Conservation (phyloP, 2,888 invertebrate genomes). For the Ectemnius continuus region DNA sequence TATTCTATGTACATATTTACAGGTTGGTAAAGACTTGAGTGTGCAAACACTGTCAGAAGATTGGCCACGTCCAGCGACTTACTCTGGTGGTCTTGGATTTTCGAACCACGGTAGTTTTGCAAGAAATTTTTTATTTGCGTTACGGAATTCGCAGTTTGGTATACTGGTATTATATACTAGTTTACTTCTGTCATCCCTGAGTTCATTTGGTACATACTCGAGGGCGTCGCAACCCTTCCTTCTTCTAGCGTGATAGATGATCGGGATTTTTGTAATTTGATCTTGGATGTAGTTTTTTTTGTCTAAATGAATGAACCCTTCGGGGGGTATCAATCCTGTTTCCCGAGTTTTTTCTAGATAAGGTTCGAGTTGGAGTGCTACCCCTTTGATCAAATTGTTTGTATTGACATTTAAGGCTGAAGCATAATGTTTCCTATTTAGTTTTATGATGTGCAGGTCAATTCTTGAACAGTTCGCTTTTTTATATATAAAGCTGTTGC, state of each 20-base stretch:
- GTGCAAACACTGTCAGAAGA: too few relatives aligned
- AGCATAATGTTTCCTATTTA: background rate
- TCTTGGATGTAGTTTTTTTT: background rate
- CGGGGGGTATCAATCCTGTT: background rate
- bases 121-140: too few relatives aligned
- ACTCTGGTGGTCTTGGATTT: too few relatives aligned
- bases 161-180: too few relatives aligned
- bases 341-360: background rate
- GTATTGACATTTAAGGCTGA: background rate
- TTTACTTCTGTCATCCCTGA: too few relatives aligned
- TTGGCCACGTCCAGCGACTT: too few relatives aligned
- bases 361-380: background rate
- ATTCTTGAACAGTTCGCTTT: conserved; percentile 27
- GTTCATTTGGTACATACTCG: too few relatives aligned
- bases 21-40: too few relatives aligned
- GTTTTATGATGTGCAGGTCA: conserved; percentile 25
- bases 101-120: too few relatives aligned
- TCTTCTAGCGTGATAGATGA: background rate
- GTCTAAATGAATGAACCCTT: background rate
- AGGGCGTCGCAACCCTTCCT: too few relatives aligned
- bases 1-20: too few relatives aligned
- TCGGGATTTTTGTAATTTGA: background rate
- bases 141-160: too few relatives aligned
- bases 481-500: conserved; percentile 20
- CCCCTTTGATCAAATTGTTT: background rate